These are phyloP conservation scores for Hippocampus mohnikei DNA, from an alignment of 2,113 vertebrate species.

Conservation along the genomic window DNA sequence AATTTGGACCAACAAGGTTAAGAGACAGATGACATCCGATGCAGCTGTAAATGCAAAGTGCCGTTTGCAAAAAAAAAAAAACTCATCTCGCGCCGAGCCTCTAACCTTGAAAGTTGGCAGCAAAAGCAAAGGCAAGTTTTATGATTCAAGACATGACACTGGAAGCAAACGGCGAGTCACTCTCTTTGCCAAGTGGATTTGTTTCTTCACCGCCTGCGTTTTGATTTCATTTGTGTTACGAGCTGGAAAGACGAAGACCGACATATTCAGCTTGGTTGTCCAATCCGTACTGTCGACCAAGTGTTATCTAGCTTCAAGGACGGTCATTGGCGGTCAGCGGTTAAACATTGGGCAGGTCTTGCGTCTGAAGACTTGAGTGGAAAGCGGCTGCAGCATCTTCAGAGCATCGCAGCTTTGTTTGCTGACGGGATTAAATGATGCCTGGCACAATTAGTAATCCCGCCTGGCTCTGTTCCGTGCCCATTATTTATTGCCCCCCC, in stretches of 20 bases:
- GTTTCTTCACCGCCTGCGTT: neutral
- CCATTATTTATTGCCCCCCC: conserved; percentile 71
- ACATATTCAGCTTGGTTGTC: too few species aligned
- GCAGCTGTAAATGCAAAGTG: conserved; percentile 34
- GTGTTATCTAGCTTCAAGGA: too few species aligned
- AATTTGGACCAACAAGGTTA: conserved; percentile 2
- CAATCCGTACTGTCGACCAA: too few species aligned
- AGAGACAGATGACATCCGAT: neutral
- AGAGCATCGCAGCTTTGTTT: conserved; percentile 79
- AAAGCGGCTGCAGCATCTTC: conserved; percentile 21
- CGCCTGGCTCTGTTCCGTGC: conserved; percentile 73
- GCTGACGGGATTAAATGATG: conserved; percentile 70
- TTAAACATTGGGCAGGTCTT: neutral
- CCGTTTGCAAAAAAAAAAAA: conserved; percentile 38
- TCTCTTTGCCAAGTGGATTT: conserved; percentile 15
- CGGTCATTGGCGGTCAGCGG: conserved; percentile 17
- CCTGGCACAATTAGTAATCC: conserved; percentile 74
- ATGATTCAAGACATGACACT: conserved; percentile 33
- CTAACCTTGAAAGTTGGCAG: conserved; percentile 56
- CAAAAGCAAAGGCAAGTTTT: conserved; percentile 34
- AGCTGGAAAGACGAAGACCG: too few species aligned
- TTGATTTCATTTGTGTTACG: neutral
- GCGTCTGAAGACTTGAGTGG: conserved; percentile 1
- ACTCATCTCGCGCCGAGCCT: conserved; percentile 31
- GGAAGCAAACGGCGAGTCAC: conserved; percentile 45